Evolutionary conservation across 1,140 invertebrate genomes (phyloP), one percentile per base, ranked within the genome.

Genomic region (Andrena cerasifolii): DNA sequence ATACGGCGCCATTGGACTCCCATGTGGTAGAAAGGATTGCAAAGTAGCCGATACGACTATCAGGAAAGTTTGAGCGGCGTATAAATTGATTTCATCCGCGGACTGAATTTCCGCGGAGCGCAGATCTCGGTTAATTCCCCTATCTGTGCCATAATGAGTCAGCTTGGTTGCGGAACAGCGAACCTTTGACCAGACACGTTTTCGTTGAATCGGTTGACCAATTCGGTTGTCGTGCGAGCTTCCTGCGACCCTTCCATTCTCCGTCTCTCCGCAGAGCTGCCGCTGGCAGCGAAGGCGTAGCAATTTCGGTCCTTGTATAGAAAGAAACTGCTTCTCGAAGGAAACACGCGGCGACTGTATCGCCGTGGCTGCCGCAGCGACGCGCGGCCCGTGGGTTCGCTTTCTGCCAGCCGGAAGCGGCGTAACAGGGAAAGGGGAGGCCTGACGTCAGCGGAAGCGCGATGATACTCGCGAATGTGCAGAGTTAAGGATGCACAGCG

Each of bases 371-470:
- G n/a, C n/a, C n/a, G n/a, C 33, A 31, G 8, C 51, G 51, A 0
- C 12, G 7, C 12, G 3, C 14, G 0, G 24, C 40, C 8, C 4
- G 31, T 3, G 36, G 36, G 31, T 59, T 61, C 66, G 26, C n/a
- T 82, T 79, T 75, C 51, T 36, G 65, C 40, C 16, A 31, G n/a
- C 26, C 70, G 70, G 71, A 83, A 84, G 40, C 40, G 26, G 12
- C 18, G 51, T 70, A 54, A 51, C 40, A n/a, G 66, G 53, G 59
- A 71, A 79, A 66, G 65, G 66, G 56, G 28, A 72, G 70, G 36
- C 31, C 40, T 79, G 59, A 66, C 80, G 67, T 83, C 68, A 84
- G 40, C 82, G 82, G 82, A 84, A 83, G 81, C 72, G 36, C 53
- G 65, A 83, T 47, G 62, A 83, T 84, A 84, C 47, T 47, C 74